These are phyloP conservation scores for Champsocephalus esox DNA, from an alignment of 2,797 vertebrate species.

Conservation along the genomic window DNA sequence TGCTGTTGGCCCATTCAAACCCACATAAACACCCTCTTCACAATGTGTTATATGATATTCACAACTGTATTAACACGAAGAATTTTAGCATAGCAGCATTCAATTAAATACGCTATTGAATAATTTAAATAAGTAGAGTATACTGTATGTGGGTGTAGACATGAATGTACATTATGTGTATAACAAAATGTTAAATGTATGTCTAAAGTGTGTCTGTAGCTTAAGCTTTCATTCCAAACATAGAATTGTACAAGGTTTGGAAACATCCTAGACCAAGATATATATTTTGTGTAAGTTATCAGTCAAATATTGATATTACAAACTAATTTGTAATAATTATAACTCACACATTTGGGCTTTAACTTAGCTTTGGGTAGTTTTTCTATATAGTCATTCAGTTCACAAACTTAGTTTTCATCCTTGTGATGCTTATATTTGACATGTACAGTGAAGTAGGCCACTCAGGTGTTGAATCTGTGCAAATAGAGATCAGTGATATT, in stretches of 20 bases:
- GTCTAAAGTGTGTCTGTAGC: background rate
- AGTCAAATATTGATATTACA: background rate
- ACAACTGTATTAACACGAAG: background rate
- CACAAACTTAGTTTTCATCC: background rate
- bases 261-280: background rate
- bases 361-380: background rate
- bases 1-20: background rate
- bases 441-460: background rate
- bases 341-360: background rate
- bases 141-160: background rate
- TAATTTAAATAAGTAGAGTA: background rate
- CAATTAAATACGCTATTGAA: background rate
- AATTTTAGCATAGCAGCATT: background rate
- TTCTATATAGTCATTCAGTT: background rate
- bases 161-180: background rate
- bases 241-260: background rate
- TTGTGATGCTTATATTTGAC: background rate
- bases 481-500: background rate
- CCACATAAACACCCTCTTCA: background rate
- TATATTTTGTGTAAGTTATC: background rate
- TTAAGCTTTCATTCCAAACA: background rate
- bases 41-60: background rate
- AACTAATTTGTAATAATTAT: background rate
- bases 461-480: background rate
- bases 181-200: background rate